These are phyloP conservation scores for Galeopsomyia nigrocyanea DNA, from an alignment of 2,888 invertebrate species.

Conservation along the genomic window DNA sequence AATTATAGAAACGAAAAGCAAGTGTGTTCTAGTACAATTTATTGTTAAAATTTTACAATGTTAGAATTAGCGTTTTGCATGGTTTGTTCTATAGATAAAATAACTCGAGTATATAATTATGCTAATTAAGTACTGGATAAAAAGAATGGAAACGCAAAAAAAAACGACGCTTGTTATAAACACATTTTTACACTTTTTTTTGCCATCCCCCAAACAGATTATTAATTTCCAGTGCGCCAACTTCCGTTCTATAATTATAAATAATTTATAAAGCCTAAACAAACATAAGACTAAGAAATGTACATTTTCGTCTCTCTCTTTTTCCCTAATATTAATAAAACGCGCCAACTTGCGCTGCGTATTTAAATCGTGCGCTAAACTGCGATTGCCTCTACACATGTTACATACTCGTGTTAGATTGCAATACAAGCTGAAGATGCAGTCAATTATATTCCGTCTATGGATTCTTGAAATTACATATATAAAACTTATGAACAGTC, in stretches of 20 bases:
- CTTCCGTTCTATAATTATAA: constrained; percentile 16
- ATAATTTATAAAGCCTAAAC: constrained; percentile 16
- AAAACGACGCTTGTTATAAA: constrained; percentile 21
- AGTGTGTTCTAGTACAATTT: constrained; percentile 9
- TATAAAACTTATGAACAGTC: constrained; percentile 9
- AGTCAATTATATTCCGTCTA: constrained; percentile 11
- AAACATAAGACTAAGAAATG: constrained; percentile 34
- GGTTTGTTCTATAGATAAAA: no score
- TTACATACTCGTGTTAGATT: not conserved
- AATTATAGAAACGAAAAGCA: constrained; percentile 5
- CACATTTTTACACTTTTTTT: constrained; percentile 12
- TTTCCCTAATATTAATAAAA: constrained; percentile 4
- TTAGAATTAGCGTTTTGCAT: no score
- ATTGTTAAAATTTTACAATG: constrained; percentile 15
- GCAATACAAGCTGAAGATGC: constrained; percentile 13
- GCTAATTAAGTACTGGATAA: constrained; percentile 22
- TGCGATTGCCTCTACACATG: not conserved
- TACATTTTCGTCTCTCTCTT: constrained; percentile 1
- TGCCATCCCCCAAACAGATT: not conserved
- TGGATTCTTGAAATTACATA: constrained; percentile 15
- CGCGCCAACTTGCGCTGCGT: not conserved
- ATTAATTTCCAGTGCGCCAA: not conserved
- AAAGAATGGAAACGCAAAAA: constrained; percentile 15
- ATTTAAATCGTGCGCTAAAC: not conserved
- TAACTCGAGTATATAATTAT: constrained; percentile 1